Percentiles rank a stretch among this genome's conserved stretches.
Conservation (phyloP, 2,888 invertebrate species). For the Tuberolachnus salignus region DNA sequence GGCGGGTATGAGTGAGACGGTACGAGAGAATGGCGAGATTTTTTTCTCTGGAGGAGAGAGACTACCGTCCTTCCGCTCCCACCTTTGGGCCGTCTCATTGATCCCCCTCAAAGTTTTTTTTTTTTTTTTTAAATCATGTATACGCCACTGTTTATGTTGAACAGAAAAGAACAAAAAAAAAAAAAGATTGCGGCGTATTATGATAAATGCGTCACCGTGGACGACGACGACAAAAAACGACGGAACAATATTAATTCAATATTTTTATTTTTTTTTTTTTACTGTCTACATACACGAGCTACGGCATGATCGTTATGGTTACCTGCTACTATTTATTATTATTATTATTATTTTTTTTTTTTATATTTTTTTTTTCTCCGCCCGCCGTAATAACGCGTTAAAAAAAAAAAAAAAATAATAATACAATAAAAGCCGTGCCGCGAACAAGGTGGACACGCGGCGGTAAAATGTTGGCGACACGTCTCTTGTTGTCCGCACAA, state of each 20-base stretch:
- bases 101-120: no score
- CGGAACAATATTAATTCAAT: no score
- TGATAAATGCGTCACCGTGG: constrained; percentile 33
- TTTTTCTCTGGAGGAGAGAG: no score
- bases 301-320: constrained; percentile 1
- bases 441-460: not conserved
- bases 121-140: no score
- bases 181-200: not conserved
- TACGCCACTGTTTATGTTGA: not conserved
- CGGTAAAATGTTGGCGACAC: not conserved
- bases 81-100: no score
- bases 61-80: no score
- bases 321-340: not conserved
- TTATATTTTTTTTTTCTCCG: not conserved
- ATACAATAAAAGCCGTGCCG: constrained; percentile 21
- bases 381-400: no score
- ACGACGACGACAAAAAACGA: constrained; percentile 39
- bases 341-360: not conserved
- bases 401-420: no score
- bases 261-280: constrained; percentile 15
- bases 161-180: no score
- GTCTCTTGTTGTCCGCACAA: constrained; percentile 30
- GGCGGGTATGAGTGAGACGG: no score
- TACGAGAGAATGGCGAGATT: no score
- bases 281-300: no score